Conservation (phyloP, 2,797 vertebrate genomes). For the Pangasius macronema region DNA sequence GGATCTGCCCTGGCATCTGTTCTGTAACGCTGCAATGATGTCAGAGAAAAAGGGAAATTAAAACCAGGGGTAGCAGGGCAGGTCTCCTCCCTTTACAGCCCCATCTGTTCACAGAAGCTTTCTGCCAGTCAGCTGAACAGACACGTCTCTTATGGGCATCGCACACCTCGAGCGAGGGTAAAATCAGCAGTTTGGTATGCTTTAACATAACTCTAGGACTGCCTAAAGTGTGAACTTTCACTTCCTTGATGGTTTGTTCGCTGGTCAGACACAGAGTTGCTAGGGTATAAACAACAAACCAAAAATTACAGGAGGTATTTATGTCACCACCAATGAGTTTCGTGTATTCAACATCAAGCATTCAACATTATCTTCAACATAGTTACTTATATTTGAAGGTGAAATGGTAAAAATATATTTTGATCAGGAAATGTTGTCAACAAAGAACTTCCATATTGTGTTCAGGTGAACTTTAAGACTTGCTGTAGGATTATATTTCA, state of each 20-base stretch:
- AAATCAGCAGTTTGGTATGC: constrained; percentile 14
- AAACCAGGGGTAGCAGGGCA: constrained; percentile 26
- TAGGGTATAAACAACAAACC: neutral
- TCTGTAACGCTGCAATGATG: constrained; percentile 28
- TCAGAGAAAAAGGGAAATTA: constrained; percentile 39
- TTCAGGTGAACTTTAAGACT: neutral
- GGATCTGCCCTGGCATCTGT: constrained; percentile 47
- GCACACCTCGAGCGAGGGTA: neutral
- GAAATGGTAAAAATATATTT: neutral
- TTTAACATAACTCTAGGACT: neutral
- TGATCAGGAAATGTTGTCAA: neutral
- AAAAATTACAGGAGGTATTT: constrained; percentile 4
- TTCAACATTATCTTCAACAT: neutral
- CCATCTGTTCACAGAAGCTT: constrained; percentile 49
- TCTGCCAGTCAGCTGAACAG: constrained; percentile 26
- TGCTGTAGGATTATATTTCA: constrained; percentile 26
- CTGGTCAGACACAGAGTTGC: constrained; percentile 25
- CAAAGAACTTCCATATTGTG: neutral
- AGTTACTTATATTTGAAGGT: no score
- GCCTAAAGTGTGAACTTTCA: constrained; percentile 29
- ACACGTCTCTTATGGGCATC: no score
- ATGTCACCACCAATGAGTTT: neutral
- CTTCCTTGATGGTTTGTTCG: constrained; percentile 14
- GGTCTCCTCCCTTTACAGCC: constrained; percentile 37
- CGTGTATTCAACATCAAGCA: no score